A percentile compares a stretch with the other conserved stretches of the same genome.
Conservation (phyloP, 2,113 vertebrate species). For the Pachyramphus minor region DNA sequence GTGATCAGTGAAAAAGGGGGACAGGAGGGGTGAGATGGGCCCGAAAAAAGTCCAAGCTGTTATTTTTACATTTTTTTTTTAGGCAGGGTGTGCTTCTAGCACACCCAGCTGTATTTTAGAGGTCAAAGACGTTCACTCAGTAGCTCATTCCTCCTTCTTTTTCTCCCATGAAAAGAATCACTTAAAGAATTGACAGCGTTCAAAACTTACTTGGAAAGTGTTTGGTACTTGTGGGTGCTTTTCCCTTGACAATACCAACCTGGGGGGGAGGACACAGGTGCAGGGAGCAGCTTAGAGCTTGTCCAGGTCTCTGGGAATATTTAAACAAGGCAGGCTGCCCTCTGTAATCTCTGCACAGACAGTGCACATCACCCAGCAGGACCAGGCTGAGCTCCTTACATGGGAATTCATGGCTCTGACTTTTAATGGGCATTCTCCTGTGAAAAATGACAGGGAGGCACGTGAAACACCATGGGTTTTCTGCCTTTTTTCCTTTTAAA, state of each 20-base stretch:
- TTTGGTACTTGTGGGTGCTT: not conserved
- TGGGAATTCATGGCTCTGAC: not conserved
- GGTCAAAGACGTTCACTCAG: not conserved
- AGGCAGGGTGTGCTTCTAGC: not conserved
- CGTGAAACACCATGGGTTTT: not conserved
- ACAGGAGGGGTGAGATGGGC: not conserved
- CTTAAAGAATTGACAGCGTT: not conserved
- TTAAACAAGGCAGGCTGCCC: not conserved
- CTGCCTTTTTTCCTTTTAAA: not conserved
- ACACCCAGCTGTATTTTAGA: not conserved
- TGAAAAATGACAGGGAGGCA: not conserved
- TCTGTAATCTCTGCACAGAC: not conserved
- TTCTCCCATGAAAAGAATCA: not conserved
- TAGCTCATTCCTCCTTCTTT: not conserved
- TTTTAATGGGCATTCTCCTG: not conserved
- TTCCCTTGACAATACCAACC: no score
- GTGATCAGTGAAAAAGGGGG: not conserved
- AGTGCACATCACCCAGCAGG: not conserved
- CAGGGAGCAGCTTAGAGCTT: not conserved
- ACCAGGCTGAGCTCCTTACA: not conserved
- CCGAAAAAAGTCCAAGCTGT: not conserved
- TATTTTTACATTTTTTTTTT: not conserved
- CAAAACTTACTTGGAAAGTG: not conserved
- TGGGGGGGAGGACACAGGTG: not conserved
- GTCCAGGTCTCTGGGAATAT: not conserved